phyloP scores from a whole-genome alignment of 1,140 invertebrate genomes.

The Brachionus manjavacas region DNA sequence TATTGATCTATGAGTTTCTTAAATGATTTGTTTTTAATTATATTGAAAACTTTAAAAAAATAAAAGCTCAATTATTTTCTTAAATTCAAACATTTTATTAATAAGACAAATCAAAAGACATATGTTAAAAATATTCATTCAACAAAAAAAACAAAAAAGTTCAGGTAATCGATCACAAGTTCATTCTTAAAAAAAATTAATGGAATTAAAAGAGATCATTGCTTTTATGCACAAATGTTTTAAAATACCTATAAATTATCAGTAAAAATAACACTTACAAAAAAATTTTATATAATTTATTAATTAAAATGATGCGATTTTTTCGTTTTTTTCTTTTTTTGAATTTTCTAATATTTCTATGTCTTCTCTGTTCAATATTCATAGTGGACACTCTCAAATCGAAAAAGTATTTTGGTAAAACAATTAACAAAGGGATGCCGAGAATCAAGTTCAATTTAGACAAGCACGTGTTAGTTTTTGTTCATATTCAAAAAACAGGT shows the following conservation, averaged over 20 bases:
- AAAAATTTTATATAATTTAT: not conserved
- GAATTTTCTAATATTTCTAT: not conserved
- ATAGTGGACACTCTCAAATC: not conserved
- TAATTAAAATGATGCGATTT: not conserved
- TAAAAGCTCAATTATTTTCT: no score
- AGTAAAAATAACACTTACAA: not conserved
- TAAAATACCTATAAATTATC: no score
- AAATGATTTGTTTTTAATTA: no score
- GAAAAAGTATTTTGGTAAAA: not conserved
- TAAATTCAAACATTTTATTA: no score
- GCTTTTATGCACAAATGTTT: no score
- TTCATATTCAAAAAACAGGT: slow-evolving; percentile 95
- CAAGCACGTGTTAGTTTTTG: slow-evolving; percentile 90
- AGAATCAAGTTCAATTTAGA: not conserved
- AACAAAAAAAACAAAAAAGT: no score
- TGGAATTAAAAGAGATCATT: no score
- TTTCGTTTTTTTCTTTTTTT: not conserved
- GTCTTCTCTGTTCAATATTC: not conserved
- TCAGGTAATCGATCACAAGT: no score
- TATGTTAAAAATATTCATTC: no score
- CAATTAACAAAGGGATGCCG: not conserved
- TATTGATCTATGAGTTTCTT: not conserved
- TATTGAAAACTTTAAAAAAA: no score
- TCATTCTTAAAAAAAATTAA: no score
- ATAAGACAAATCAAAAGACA: no score